Percentiles rank a stretch among this genome's conserved stretches.
Evolutionary conservation across 2,113 vertebrate species (phyloP).

Genomic region (Ciconia boyciana): DNA sequence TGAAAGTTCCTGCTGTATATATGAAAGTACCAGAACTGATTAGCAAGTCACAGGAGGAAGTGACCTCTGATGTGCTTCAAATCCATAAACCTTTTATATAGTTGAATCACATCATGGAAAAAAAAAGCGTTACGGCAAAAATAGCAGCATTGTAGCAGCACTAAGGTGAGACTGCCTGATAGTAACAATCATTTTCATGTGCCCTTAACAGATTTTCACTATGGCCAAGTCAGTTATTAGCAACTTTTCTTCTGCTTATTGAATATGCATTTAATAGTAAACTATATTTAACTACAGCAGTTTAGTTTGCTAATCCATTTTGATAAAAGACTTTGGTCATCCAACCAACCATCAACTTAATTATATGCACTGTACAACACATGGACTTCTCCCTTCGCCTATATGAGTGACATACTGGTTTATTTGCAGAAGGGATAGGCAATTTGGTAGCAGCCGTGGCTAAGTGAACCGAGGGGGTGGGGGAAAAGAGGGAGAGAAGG

Average conservation of each 20-base stretch:
- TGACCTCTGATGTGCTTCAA: conserved; percentile 64
- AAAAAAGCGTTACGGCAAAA: background rate
- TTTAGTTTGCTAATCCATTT: background rate
- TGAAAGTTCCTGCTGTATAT: conserved; percentile 47
- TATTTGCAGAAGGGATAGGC: background rate
- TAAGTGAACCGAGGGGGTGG: background rate
- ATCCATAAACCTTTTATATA: conserved; percentile 65
- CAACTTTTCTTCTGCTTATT: background rate
- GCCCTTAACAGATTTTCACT: conserved; percentile 5
- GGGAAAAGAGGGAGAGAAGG: background rate
- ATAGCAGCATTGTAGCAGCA: conserved; percentile 22
- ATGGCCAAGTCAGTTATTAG: background rate
- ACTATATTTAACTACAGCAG: background rate
- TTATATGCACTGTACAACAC: background rate
- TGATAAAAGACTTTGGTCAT: background rate
- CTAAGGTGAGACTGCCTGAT: background rate
- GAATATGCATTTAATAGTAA: background rate
- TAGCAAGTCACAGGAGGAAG: conserved; percentile 64
- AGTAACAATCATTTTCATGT: background rate
- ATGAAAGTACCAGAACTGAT: conserved; percentile 62
- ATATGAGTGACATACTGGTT: background rate
- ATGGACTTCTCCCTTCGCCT: background rate
- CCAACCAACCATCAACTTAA: background rate
- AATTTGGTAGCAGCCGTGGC: background rate
- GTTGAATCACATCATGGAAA: conserved; percentile 30